phyloP scores from a whole-genome alignment of 1,140 invertebrate species.

The Venturia canescens region DNA sequence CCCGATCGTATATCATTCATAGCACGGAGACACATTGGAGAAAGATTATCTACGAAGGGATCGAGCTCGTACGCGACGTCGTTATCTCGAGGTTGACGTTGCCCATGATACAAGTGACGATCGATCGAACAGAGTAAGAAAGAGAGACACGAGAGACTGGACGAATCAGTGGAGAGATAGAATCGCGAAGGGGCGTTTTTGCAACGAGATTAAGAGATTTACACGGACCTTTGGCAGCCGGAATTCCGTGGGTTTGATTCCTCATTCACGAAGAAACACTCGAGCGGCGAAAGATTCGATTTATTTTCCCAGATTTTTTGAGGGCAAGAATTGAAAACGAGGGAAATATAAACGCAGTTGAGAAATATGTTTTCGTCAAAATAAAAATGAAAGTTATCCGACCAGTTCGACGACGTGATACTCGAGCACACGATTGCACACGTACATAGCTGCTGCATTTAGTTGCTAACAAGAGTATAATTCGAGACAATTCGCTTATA shows the following conservation, averaged over 20 bases:
- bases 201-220: constrained; percentile 1
- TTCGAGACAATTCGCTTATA: constrained; percentile 56
- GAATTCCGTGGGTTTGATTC: too few species aligned
- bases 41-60: not conserved
- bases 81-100: not conserved
- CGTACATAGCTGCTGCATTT: not conserved
- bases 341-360: not conserved
- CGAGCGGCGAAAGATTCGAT: too few species aligned
- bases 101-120: not conserved
- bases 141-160: not conserved
- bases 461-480: constrained; percentile 49
- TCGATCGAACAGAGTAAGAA: not conserved
- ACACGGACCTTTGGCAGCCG: not conserved
- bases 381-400: constrained; percentile 35
- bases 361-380: constrained; percentile 13
- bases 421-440: not conserved
- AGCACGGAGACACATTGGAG: not conserved
- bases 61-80: not conserved
- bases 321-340: not conserved
- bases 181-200: not conserved
- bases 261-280: too few species aligned
- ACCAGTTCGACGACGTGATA: constrained; percentile 24
- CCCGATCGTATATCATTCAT: not conserved
- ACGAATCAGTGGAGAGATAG: not conserved
- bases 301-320: too few species aligned